Conservation (phyloP, 2,888 invertebrate species). For the Hypercompe scribonia region DNA sequence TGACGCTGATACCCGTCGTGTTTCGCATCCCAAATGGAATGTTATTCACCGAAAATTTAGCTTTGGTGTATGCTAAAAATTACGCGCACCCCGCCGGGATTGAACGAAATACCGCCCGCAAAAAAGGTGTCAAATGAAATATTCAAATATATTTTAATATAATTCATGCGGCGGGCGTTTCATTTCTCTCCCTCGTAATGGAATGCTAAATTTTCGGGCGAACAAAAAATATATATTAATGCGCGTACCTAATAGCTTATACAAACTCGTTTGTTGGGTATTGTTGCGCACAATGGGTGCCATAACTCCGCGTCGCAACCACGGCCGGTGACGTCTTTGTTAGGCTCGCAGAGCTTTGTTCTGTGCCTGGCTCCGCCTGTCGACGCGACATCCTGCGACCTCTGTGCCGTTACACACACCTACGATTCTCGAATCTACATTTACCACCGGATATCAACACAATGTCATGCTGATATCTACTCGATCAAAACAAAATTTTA, state of each 20-base stretch:
- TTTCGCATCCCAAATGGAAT: slow-evolving; percentile 84
- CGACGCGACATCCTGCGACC: slow-evolving; percentile 73
- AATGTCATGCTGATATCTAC: slow-evolving; percentile 7
- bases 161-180: slow-evolving; percentile 87
- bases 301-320: slow-evolving; percentile 86
- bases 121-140: slow-evolving; percentile 87
- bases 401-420: slow-evolving; percentile 60
- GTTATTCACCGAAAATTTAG: slow-evolving; percentile 84
- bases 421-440: slow-evolving; percentile 52
- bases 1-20: slow-evolving; percentile 84
- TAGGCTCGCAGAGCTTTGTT: slow-evolving; percentile 82
- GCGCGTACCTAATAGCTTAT: slow-evolving; percentile 87
- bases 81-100: slow-evolving; percentile 81
- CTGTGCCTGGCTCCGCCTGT: slow-evolving; percentile 78
- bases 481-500: slow-evolving; percentile 38
- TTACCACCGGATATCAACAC: slow-evolving; percentile 33
- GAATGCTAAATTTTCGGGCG: slow-evolving; percentile 87
- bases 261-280: slow-evolving; percentile 87
- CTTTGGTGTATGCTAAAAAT: slow-evolving; percentile 84
- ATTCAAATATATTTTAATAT: slow-evolving; percentile 87
- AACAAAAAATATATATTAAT: slow-evolving; percentile 87
- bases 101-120: slow-evolving; percentile 84
- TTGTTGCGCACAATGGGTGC: slow-evolving; percentile 86
- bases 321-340: slow-evolving; percentile 87
- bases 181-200: slow-evolving; percentile 87